Evolutionary conservation across 2,888 invertebrate species (phyloP).

Genomic region (Taphrorychus bicolor): DNA sequence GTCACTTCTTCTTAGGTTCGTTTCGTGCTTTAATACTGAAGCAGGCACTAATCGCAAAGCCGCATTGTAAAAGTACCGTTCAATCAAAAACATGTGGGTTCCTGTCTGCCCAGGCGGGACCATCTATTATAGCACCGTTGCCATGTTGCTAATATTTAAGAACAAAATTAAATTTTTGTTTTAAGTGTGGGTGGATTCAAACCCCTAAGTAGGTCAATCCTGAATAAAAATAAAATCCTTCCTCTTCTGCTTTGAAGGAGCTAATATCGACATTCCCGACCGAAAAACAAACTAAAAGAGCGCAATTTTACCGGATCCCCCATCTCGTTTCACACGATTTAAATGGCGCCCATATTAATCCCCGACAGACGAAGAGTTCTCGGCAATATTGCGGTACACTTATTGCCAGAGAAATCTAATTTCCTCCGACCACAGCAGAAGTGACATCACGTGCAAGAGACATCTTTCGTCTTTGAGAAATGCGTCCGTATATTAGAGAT

Average conservation of each 20-base stretch:
- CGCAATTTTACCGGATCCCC: neutral
- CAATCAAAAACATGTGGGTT: too few species aligned
- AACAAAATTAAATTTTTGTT: too few species aligned
- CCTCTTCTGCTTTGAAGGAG: neutral
- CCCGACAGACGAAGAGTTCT: neutral
- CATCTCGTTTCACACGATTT: neutral
- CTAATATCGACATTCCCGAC: neutral
- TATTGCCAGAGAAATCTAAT: neutral
- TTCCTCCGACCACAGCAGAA: neutral
- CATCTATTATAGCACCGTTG: too few species aligned
- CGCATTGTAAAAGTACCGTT: too few species aligned
- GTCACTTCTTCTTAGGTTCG: too few species aligned
- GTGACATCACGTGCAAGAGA: neutral
- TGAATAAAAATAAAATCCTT: neutral
- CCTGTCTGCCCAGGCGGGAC: too few species aligned
- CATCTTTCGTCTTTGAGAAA: neutral
- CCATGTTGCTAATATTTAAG: too few species aligned
- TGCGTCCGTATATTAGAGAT: neutral
- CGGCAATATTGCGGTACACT: neutral
- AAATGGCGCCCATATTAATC: neutral
- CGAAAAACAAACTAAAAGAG: neutral
- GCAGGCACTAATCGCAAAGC: too few species aligned
- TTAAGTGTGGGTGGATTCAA: too few species aligned
- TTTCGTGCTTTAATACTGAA: too few species aligned
- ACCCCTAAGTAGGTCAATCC: too few species aligned